Evolutionary conservation across 2,113 vertebrate species (phyloP).

Genomic region (Syngnathus floridae): DNA sequence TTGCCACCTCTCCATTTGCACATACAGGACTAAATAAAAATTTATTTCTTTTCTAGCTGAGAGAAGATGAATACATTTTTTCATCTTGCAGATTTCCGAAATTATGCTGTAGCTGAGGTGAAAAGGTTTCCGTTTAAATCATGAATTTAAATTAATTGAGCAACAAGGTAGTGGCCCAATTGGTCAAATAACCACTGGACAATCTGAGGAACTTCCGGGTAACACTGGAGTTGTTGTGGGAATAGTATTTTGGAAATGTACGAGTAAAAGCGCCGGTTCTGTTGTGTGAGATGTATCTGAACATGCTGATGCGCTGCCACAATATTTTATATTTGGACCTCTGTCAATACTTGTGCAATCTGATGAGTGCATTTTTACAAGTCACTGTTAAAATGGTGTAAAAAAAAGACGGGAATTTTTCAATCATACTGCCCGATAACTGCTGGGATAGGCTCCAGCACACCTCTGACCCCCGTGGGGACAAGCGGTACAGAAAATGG

Average conservation of each 20-base stretch:
- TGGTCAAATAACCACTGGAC: background rate
- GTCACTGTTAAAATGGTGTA: background rate
- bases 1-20: conserved; percentile 1
- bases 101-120: too few relatives aligned
- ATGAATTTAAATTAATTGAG: background rate
- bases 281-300: background rate
- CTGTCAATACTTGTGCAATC: background rate
- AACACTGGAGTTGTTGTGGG: background rate
- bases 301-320: background rate
- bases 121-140: too few relatives aligned
- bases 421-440: too few relatives aligned
- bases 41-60: background rate
- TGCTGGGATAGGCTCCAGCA: too few relatives aligned
- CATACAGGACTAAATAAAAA: background rate
- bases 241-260: too few relatives aligned
- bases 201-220: background rate
- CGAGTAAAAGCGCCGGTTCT: too few relatives aligned
- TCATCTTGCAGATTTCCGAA: background rate
- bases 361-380: background rate
- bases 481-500: too few relatives aligned
- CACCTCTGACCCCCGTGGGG: too few relatives aligned
- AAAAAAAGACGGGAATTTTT: background rate
- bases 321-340: background rate
- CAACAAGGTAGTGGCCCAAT: background rate
- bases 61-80: background rate